Evolutionary conservation across 2,888 invertebrate species (phyloP).

Genomic region (Julus scanicus): DNA sequence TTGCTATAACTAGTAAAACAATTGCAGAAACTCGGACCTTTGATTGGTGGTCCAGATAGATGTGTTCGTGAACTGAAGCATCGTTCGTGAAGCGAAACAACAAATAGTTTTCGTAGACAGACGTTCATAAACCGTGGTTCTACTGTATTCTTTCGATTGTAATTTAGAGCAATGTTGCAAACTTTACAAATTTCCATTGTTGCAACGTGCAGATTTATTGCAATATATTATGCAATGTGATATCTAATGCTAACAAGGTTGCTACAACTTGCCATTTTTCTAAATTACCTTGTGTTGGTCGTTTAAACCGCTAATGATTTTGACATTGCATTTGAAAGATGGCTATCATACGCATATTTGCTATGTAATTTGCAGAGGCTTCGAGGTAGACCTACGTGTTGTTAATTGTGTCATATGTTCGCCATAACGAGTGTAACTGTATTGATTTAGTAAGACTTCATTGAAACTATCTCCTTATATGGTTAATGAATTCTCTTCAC

Average conservation of each 20-base stretch:
- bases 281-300: neutral
- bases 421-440: slow-evolving; percentile 23
- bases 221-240: neutral
- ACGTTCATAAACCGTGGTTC: too few species aligned
- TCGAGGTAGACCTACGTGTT: neutral
- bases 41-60: too few species aligned
- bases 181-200: too few species aligned
- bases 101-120: too few species aligned
- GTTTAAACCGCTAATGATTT: neutral
- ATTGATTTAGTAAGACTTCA: slow-evolving; percentile 12
- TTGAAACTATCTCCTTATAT: slow-evolving; percentile 2
- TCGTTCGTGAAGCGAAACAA: too few species aligned
- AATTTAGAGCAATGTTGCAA: too few species aligned
- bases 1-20: too few species aligned
- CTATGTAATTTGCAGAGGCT: neutral
- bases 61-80: too few species aligned
- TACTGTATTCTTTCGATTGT: too few species aligned
- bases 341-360: neutral
- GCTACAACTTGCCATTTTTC: neutral
- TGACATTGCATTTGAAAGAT: neutral
- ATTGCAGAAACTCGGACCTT: too few species aligned
- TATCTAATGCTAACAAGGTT: neutral
- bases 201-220: neutral
- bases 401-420: slow-evolving; percentile 15
- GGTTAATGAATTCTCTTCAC: slow-evolving; percentile 34